These are phyloP conservation scores for Anthophora plumipes DNA, from an alignment of 2,888 invertebrate genomes.

Conservation along the genomic window DNA sequence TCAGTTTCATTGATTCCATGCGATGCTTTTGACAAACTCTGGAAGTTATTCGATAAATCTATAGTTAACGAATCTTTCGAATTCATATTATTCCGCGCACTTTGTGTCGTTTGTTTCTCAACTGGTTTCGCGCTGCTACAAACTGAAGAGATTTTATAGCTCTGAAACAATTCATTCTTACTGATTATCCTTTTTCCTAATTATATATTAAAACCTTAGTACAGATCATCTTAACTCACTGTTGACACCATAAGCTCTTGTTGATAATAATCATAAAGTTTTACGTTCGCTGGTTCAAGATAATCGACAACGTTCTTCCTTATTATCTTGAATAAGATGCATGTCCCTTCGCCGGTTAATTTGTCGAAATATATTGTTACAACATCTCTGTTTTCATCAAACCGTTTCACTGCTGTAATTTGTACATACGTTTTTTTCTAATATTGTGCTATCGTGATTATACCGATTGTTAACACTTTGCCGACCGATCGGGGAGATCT, in stretches of 20 bases:
- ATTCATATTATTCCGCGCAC: slow-evolving; percentile 61
- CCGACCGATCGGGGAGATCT: no score
- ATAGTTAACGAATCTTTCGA: slow-evolving; percentile 22
- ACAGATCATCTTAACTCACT: slow-evolving; percentile 80
- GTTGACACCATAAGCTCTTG: slow-evolving; percentile 86
- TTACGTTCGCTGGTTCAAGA: slow-evolving; percentile 86
- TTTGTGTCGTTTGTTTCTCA: slow-evolving; percentile 65
- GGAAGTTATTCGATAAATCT: slow-evolving; percentile 52
- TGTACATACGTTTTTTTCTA: not conserved
- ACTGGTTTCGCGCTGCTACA: slow-evolving; percentile 76
- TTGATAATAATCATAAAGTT: slow-evolving; percentile 88
- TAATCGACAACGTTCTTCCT: slow-evolving; percentile 85
- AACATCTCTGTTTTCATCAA: slow-evolving; percentile 85
- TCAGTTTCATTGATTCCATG: no score
- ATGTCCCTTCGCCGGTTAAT: slow-evolving; percentile 84
- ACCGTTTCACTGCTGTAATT: slow-evolving; percentile 85
- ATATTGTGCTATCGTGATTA: not conserved
- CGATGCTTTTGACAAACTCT: no score
- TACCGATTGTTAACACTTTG: not conserved
- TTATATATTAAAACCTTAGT: not conserved
- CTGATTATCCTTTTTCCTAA: not conserved
- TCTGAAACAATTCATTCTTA: slow-evolving; percentile 68
- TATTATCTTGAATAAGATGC: slow-evolving; percentile 85
- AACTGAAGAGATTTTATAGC: slow-evolving; percentile 77
- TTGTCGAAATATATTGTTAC: slow-evolving; percentile 86